Percentiles rank a stretch among this genome's conserved stretches.
Evolutionary conservation across 2,797 vertebrate genomes (phyloP).

Genomic region (Rhincodon typus): DNA sequence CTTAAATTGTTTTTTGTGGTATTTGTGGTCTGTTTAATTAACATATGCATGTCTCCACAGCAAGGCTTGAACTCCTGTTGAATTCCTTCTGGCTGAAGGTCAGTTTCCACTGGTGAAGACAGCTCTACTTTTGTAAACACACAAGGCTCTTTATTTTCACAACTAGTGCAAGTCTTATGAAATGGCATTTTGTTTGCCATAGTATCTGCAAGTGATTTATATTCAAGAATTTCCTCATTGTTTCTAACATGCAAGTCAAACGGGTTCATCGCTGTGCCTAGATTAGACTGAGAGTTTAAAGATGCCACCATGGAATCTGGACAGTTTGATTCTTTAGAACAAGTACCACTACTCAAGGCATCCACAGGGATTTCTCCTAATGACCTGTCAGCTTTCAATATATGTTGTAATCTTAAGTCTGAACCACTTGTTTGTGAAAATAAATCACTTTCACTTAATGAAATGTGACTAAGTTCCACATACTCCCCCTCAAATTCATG

Average conservation of each 20-base stretch:
- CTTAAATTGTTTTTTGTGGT: not conserved
- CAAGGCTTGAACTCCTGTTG: slow-evolving; percentile 11
- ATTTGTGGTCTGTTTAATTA: slow-evolving; percentile 21
- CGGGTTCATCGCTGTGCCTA: slow-evolving; percentile 21
- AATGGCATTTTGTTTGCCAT: slow-evolving; percentile 1
- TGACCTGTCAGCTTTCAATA: slow-evolving; percentile 44
- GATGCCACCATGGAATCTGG: slow-evolving; percentile 50
- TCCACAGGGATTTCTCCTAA: slow-evolving; percentile 37
- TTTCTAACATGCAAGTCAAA: slow-evolving; percentile 39
- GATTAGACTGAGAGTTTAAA: slow-evolving; percentile 38
- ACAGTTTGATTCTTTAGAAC: slow-evolving; percentile 48
- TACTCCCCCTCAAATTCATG: slow-evolving; percentile 71
- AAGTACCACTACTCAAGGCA: slow-evolving; percentile 42
- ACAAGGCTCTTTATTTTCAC: slow-evolving; percentile 2
- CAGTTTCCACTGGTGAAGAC: slow-evolving; percentile 27
- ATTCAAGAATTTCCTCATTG: slow-evolving; percentile 2
- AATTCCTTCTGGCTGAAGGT: not conserved
- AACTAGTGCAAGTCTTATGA: not conserved
- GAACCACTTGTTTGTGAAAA: slow-evolving; percentile 59
- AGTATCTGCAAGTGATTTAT: not conserved
- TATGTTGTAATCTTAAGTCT: slow-evolving; percentile 55
- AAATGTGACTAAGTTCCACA: slow-evolving; percentile 63
- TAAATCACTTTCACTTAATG: slow-evolving; percentile 61
- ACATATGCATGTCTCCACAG: not conserved
- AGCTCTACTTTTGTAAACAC: not conserved